Conservation (phyloP, 2,888 invertebrate genomes). For the Latrodectus elegans region DNA sequence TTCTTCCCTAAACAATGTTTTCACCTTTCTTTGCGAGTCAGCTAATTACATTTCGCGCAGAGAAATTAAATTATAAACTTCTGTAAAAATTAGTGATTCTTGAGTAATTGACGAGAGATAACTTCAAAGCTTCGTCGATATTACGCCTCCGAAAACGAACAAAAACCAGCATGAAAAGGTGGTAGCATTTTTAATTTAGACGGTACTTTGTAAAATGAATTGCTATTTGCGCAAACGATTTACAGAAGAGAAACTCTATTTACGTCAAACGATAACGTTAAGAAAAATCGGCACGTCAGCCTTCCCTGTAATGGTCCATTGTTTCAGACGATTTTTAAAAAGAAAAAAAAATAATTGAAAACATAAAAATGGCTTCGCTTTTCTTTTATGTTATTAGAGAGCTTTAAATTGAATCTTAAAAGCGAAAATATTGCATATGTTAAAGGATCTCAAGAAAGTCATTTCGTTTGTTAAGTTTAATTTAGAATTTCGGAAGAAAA, state of each 20-base stretch:
- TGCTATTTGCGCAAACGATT: conserved; percentile 21
- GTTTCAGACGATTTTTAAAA: too few species aligned
- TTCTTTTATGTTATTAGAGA: conserved; percentile 2
- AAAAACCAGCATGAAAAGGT: background rate
- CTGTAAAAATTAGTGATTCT: conserved; percentile 17
- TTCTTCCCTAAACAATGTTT: background rate
- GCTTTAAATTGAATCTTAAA: conserved; percentile 7
- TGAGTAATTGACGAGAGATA: conserved; percentile 16
- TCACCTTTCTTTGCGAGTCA: background rate
- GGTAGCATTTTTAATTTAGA: conserved; percentile 10
- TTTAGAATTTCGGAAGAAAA: conserved; percentile 2
- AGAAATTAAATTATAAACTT: conserved; percentile 33
- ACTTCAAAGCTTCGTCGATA: background rate
- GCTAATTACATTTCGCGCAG: conserved; percentile 17
- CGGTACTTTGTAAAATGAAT: conserved; percentile 14
- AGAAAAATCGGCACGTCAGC: background rate
- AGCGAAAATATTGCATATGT: background rate
- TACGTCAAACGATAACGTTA: conserved; percentile 7
- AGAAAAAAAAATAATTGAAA: conserved; percentile 6
- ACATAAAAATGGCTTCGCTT: background rate
- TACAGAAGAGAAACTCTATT: conserved; percentile 13
- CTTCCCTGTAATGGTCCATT: too few species aligned
- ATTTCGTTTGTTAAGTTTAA: conserved; percentile 18
- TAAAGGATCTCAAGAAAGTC: background rate
- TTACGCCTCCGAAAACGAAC: background rate